Evolutionary conservation across 2,113 vertebrate species (phyloP), one percentile per base, ranked within the genome.

Genomic region (Orcinus orca): DNA sequence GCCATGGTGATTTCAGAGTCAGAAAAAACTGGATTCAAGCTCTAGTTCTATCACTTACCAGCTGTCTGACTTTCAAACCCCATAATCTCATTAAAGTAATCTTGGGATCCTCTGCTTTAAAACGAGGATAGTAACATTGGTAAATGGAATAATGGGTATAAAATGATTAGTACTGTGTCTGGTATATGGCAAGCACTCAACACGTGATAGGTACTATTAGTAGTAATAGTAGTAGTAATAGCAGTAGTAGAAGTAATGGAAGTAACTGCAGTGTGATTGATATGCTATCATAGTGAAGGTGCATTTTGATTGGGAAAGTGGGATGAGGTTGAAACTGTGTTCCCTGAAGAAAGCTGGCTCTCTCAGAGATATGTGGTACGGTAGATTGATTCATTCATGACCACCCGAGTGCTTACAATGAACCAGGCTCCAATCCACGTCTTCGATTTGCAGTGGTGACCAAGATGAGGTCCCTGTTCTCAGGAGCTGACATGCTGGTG

Each of bases 21-120:
- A 85, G 83, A 65, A 25, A 85, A 71, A 58, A 9, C 12, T 86
- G 88, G 38, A 65, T 88, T 58, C 1, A 26, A 83, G 20, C 6
- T 36, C 5, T 18, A 29, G 12, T 47, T 79, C 62, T 86, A n/a
- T 6, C 33, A 53, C 58, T 84, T 65, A 80, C 7, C 55, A 67
- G 9, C 38, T 50, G 38, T 18, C 5, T 18, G 36, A n/a, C 25
- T 81, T 88, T 92, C n/a, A 86, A 81, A 29, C 10, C 33, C n/a
- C 31, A 21, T 70, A 50, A 88, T 31, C 47, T 55, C 81, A 33
- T 73, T 81, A 31, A 70, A 79, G 44, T 80, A 67, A 92, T 90
- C 31, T 84, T 70, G 58, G 63, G 38, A 38, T 88, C n/a, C 38
- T 71, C 29, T 65, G 70, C 23, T 62, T 97, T 94, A 85, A 81